phyloP scores from a whole-genome alignment of 1,140 invertebrate genomes.

The Tetramorium simillimum region DNA sequence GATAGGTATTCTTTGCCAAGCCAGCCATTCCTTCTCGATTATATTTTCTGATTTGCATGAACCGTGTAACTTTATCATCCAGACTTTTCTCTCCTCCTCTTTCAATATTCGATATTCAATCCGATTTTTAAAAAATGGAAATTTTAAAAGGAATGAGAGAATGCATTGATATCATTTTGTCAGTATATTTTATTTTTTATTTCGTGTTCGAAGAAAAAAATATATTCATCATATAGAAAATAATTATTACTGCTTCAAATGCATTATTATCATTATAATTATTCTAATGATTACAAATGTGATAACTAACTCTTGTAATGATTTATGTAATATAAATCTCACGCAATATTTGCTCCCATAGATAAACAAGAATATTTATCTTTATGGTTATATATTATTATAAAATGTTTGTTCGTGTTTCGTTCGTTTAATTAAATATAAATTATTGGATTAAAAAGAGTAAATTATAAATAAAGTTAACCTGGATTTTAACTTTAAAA shows the following conservation, averaged over 20 bases:
- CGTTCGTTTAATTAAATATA: too few species aligned
- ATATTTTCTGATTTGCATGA: slow-evolving; percentile 9
- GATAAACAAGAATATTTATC: slow-evolving; percentile 9
- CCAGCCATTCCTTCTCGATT: background rate
- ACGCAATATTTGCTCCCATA: too few species aligned
- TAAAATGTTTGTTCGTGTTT: background rate
- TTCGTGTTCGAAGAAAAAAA: background rate
- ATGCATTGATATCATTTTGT: background rate
- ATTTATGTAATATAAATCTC: slow-evolving; percentile 21
- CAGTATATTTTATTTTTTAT: background rate
- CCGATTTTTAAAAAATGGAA: background rate
- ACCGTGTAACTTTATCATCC: slow-evolving; percentile 22
- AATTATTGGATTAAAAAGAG: background rate
- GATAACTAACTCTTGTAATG: background rate
- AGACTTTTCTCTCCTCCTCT: background rate
- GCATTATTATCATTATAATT: background rate
- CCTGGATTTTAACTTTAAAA: background rate
- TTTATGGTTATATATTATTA: background rate
- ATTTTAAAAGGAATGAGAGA: background rate
- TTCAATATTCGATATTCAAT: slow-evolving; percentile 22
- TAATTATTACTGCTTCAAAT: background rate
- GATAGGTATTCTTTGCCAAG: background rate
- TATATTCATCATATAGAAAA: background rate
- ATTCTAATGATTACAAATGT: background rate
- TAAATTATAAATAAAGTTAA: slow-evolving; percentile 26